These are phyloP conservation scores for Odontesthes bonariensis DNA, from an alignment of 2,113 vertebrate species.

Conservation along the genomic window DNA sequence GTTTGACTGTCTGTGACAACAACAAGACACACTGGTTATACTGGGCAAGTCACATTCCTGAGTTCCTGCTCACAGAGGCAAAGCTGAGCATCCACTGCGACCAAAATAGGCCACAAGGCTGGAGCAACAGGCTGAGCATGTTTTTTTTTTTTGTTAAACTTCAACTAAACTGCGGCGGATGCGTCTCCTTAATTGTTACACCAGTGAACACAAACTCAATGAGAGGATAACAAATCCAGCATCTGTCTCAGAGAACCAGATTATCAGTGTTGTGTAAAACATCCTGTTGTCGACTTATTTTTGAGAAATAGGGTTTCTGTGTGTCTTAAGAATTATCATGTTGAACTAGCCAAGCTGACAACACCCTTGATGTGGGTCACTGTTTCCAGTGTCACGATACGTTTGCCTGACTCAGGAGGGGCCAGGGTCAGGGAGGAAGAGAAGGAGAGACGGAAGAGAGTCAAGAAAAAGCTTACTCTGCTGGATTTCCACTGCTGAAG, in stretches of 20 bases:
- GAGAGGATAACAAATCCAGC: background rate
- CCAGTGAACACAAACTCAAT: background rate
- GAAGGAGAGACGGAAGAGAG: background rate
- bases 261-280: background rate
- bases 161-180: background rate
- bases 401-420: constrained; percentile 29
- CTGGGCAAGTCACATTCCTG: constrained; percentile 61
- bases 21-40: constrained; percentile 41
- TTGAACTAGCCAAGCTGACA: background rate
- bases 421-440: background rate
- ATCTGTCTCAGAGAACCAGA: background rate
- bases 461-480: constrained; percentile 18
- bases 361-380: constrained; percentile 34
- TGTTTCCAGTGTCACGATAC: constrained; percentile 35
- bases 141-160: too few species aligned
- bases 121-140: background rate
- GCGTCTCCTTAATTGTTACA: background rate
- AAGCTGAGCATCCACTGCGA: constrained; percentile 5
- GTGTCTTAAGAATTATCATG: background rate
- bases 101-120: background rate
- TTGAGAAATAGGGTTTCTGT: background rate
- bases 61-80: background rate
- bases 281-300: background rate
- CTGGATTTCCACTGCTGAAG: constrained; percentile 6
- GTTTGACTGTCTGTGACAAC: background rate